Evolutionary conservation across 2,113 vertebrate species (phyloP), one percentile per base, ranked within the genome.

Genomic region (Australoheros scitulus): DNA sequence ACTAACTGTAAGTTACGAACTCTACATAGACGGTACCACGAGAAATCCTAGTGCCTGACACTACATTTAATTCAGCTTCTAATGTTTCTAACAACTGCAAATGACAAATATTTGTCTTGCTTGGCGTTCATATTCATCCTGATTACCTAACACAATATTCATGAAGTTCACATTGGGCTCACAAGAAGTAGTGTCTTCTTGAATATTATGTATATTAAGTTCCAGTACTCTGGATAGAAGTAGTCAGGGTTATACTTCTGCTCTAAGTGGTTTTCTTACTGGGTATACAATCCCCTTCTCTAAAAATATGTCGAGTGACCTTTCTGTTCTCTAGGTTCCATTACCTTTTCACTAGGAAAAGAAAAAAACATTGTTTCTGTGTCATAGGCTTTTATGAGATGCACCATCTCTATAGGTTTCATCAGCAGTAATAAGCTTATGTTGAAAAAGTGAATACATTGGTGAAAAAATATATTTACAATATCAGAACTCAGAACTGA

Each of bases 91-190:
- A 76, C 13, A 76, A 58, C 34, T 22, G 5, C 26, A 56, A 56
- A 32, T 10, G 3, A 6, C n/a, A 34, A 76, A 9, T 68, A 38
- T 79, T 79, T 10, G 4, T 43, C 32, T 76, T n/a, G 47, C 58
- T 76, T 56, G 22, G 57, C 5, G 65, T 83, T 83, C 52, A 76
- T 70, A 83, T 64, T 41, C 34, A 76, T 82, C 74, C 77, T 72
- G 61, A 88, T 87, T 76, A 63, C 47, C 57, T 79, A 65, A 80
- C 26, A 85, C 77, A 83, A 81, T 84, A 89, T 89, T 80, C 26
- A 88, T 86, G 55, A 77, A 64, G 20, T 82, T 34, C 61, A n/a
- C 59, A 76, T 24, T 59, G 63, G 68, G 65, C 60, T 83, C 79
- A 77, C 41, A 65, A 55, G 41, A 83, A 68, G 20, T 20, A 9